Evolutionary conservation across 2,113 vertebrate genomes (phyloP).

Genomic region (Tachycineta bicolor): DNA sequence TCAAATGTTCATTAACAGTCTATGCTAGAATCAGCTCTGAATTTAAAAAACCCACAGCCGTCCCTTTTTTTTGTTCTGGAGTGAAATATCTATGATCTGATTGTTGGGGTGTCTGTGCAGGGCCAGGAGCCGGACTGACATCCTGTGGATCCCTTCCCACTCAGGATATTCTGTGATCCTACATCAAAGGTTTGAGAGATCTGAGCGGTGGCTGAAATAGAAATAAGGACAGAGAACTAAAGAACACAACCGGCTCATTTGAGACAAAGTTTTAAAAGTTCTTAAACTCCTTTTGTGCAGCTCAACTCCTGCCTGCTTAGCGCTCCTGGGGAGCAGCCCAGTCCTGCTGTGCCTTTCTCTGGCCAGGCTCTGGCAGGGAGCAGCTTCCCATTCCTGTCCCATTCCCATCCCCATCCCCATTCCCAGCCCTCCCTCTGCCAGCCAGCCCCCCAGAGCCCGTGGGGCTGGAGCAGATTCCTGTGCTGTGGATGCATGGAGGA

Average conservation of each 20-base stretch:
- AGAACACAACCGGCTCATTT: neutral
- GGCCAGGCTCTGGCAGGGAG: neutral
- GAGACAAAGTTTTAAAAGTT: neutral
- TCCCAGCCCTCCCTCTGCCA: neutral
- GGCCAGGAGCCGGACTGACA: neutral
- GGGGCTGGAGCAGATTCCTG: neutral
- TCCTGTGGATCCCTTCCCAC: neutral
- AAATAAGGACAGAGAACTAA: neutral
- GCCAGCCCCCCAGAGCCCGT: rapidly evolving
- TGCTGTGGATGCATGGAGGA: neutral
- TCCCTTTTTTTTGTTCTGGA: neutral
- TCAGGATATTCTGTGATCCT: neutral
- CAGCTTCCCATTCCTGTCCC: neutral
- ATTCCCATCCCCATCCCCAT: neutral
- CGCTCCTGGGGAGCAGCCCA: neutral
- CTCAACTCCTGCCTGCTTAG: rapidly evolving
- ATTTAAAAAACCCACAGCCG: neutral
- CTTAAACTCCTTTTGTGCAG: neutral
- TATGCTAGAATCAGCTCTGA: neutral
- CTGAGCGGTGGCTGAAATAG: neutral
- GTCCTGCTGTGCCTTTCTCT: neutral
- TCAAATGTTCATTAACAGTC: neutral
- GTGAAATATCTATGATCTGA: neutral
- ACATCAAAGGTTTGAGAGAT: neutral
- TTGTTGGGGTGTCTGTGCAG: neutral